Evolutionary conservation across 2,888 invertebrate genomes (phyloP).

Genomic region (Brachycybe producta): DNA sequence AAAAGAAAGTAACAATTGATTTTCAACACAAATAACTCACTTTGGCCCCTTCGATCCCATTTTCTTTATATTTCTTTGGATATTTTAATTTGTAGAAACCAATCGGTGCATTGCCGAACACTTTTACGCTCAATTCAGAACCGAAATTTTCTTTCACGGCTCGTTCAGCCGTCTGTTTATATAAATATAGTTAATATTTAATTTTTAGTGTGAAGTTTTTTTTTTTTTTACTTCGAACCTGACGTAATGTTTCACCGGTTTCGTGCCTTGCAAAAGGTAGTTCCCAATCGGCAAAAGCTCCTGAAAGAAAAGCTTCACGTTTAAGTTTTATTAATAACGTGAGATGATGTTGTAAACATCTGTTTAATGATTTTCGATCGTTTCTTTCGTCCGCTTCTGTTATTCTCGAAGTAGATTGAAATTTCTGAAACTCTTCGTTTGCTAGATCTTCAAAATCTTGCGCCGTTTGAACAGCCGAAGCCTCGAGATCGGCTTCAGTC

Average conservation of each 20-base stretch:
- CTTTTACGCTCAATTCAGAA: not conserved
- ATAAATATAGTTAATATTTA: not conserved
- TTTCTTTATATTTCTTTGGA: not conserved
- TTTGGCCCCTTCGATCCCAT: not conserved
- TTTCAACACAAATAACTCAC: not conserved
- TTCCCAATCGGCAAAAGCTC: constrained; percentile 1
- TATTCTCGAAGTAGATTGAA: constrained; percentile 25
- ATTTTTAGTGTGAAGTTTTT: not conserved
- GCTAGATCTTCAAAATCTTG: constrained; percentile 31
- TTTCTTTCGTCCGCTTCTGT: not conserved
- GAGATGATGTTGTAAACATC: not conserved
- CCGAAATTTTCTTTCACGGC: not conserved
- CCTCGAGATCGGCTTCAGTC: constrained; percentile 22
- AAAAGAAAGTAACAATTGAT: not conserved
- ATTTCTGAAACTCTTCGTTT: constrained; percentile 27
- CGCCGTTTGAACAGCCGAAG: constrained; percentile 26
- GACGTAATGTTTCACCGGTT: not conserved
- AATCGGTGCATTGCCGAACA: constrained; percentile 7
- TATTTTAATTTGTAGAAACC: constrained; percentile 5
- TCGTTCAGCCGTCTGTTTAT: not conserved
- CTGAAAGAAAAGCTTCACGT: no score
- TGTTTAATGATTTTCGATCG: not conserved
- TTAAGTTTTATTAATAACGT: not conserved
- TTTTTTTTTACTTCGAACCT: not conserved
- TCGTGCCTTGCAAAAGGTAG: not conserved